Evolutionary conservation across 2,113 vertebrate genomes (phyloP), one percentile per base, ranked within the genome.

Genomic region (Hylia prasina): DNA sequence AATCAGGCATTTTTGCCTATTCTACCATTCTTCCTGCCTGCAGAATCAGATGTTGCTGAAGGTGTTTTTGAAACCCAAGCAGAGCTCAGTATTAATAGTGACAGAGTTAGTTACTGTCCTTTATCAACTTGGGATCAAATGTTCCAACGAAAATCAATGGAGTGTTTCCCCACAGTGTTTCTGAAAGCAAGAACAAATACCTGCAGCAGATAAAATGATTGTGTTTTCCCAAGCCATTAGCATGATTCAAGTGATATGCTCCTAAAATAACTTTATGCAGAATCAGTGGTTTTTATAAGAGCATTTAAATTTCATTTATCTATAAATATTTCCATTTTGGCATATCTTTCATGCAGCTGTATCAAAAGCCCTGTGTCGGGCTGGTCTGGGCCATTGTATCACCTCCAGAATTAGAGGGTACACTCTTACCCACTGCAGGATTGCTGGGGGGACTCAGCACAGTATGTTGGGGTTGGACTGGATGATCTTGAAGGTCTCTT

Each of bases 51-150:
- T 1, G 7, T 33, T 63, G 51, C 64, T 78, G 71, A 37, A 65
- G 24, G 47, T 88, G 63, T 56, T 88, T 87, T 64, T n/a, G 19
- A 83, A 88, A 68, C 22, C 14, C 68, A 90, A 58, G 44, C 20
- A 78, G 44, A 53, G 31, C 22, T 90, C 6, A 3, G 40, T 76
- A 89, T 85, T 71, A 89, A 61, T 19, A 91, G 60, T 57, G 53
- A 33, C 90, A 71, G 27, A 56, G 40, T 60, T 84, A 93, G 35
- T 66, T 94, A 92, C 64, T 75, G n/a, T 82, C 92, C 82, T 94
- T 81, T 89, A 94, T 93, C 85, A 92, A 15, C 44, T 27, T 90
- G 71, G 40, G 82, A 93, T 90, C 87, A 86, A 77, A 86, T 50
- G 35, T 76, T 58, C 75, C 58, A 82, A 82, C 31, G 1, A 76